These are phyloP conservation scores for Dermatemys mawii DNA, from an alignment of 2,113 vertebrate species.

Conservation along the genomic window DNA sequence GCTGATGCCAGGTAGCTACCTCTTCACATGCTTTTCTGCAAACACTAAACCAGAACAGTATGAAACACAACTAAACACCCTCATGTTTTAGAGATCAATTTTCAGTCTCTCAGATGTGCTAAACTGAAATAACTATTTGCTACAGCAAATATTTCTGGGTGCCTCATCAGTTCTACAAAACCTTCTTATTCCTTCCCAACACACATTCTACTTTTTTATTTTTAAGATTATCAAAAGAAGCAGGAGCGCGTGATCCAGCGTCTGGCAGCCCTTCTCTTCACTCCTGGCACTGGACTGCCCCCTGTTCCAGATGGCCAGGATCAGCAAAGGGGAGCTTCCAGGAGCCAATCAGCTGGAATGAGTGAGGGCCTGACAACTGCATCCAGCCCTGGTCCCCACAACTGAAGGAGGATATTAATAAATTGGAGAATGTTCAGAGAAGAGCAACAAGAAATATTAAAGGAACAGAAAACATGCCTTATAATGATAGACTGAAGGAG, in stretches of 20 bases:
- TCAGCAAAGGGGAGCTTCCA: neutral
- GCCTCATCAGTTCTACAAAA: neutral
- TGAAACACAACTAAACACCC: neutral
- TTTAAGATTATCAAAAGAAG: neutral
- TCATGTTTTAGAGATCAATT: neutral
- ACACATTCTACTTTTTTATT: neutral
- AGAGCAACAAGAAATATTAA: neutral
- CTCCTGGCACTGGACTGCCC: neutral
- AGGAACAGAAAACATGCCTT: too few species aligned
- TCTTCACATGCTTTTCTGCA: neutral
- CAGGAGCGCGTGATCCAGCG: neutral
- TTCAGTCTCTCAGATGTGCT: neutral
- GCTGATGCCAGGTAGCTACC: neutral
- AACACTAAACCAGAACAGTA: neutral
- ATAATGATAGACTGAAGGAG: neutral
- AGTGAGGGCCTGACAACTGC: neutral
- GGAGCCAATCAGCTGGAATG: neutral
- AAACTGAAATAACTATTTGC: neutral
- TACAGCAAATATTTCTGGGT: neutral
- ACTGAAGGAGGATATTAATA: neutral
- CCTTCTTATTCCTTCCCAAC: neutral
- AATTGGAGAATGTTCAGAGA: neutral
- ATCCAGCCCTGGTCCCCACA: neutral
- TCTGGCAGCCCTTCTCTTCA: neutral
- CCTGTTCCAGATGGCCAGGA: neutral